Conservation (phyloP, 2,888 invertebrate genomes). For the Campoplex nolae region DNA sequence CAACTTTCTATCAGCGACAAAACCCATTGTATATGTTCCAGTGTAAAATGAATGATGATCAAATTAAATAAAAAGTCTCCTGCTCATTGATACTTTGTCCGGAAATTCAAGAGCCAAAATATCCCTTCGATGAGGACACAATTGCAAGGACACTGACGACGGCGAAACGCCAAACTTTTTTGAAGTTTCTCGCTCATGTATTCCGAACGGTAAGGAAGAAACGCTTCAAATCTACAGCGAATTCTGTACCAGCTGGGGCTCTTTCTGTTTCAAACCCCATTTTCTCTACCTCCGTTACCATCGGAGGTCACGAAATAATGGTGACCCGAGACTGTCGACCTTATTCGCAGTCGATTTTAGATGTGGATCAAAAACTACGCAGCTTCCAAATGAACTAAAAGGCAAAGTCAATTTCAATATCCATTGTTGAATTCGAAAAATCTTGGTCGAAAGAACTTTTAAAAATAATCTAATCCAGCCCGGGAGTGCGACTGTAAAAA, state of each 20-base stretch:
- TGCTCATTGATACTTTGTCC: background rate
- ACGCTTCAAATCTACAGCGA: background rate
- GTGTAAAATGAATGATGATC: background rate
- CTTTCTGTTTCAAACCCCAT: background rate
- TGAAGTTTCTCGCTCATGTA: background rate
- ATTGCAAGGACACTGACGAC: background rate
- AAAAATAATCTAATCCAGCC: background rate
- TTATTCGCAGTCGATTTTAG: slow-evolving; percentile 2
- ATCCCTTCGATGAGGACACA: background rate
- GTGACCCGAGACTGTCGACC: background rate
- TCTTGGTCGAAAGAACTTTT: background rate
- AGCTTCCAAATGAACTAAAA: background rate
- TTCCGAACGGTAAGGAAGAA: slow-evolving; percentile 15
- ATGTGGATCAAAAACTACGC: background rate
- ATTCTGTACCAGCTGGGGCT: slow-evolving; percentile 6
- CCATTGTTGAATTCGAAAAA: too few species aligned
- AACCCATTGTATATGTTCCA: too few species aligned
- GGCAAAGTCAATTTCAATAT: background rate
- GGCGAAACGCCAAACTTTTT: slow-evolving; percentile 22
- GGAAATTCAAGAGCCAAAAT: background rate
- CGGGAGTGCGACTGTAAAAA: background rate
- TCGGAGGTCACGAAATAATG: background rate
- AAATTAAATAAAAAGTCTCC: background rate
- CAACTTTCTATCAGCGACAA: background rate
- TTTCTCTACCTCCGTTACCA: background rate